Evolutionary conservation across 2,888 invertebrate genomes (phyloP).

Genomic region (Andrena trimmerana): DNA sequence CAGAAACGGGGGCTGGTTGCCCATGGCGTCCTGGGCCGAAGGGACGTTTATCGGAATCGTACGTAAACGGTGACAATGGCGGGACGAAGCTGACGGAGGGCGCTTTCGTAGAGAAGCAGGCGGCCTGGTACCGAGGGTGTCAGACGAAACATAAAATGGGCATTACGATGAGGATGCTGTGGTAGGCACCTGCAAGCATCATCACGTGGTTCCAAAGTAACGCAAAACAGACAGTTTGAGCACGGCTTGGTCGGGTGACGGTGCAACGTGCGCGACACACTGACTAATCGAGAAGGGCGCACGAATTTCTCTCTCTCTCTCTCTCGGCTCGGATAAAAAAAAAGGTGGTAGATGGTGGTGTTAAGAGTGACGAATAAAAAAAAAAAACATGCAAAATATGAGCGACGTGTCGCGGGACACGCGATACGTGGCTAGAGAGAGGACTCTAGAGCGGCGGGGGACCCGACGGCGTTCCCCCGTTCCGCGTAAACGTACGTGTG

Average conservation of each 20-base stretch:
- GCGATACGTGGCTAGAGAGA: constrained; percentile 58
- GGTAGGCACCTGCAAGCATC: constrained; percentile 67
- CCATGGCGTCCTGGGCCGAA: not conserved
- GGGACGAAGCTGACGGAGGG: constrained; percentile 34
- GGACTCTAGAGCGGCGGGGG: constrained; percentile 53
- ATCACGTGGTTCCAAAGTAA: constrained; percentile 68
- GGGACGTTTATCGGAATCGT: not conserved
- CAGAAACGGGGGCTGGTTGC: not conserved
- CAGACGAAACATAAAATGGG: constrained; percentile 45
- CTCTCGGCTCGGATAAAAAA: constrained; percentile 60
- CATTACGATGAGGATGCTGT: constrained; percentile 54
- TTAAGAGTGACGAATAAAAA: constrained; percentile 59
- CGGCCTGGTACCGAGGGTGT: constrained; percentile 24
- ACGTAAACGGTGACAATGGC: constrained; percentile 64
- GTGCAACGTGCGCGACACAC: constrained; percentile 73
- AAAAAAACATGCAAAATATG: constrained; percentile 56
- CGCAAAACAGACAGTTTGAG: constrained; percentile 73
- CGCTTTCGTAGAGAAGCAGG: constrained; percentile 42
- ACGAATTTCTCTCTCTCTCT: constrained; percentile 59
- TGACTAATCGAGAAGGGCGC: constrained; percentile 68
- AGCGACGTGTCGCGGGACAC: constrained; percentile 64
- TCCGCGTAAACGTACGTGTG: constrained; percentile 16
- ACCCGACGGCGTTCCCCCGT: constrained; percentile 22
- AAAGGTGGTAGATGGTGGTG: constrained; percentile 64
- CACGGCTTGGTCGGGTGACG: constrained; percentile 84